phyloP scores from a whole-genome alignment of 1,140 invertebrate genomes.

The Dysdera silvatica region DNA sequence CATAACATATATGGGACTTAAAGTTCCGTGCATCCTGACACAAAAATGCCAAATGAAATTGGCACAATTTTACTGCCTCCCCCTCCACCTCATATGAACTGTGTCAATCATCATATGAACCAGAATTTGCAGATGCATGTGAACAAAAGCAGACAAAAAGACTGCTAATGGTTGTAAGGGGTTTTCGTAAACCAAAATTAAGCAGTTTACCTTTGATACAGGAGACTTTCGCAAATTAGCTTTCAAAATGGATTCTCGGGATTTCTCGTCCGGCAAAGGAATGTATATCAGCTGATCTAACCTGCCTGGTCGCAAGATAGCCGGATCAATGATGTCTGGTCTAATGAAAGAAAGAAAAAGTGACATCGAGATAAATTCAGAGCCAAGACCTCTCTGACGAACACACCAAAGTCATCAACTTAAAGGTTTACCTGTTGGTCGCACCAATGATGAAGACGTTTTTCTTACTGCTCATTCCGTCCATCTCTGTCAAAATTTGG shows the following conservation, averaged over 20 bases:
- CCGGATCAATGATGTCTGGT: conserved; percentile 95
- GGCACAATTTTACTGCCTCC: too few relatives aligned
- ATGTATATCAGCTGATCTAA: conserved; percentile 99
- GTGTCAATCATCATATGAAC: too few relatives aligned
- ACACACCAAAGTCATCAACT: background rate
- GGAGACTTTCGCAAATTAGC: conserved; percentile 96
- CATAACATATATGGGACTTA: too few relatives aligned
- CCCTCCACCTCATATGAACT: too few relatives aligned
- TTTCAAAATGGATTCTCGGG: conserved; percentile 87
- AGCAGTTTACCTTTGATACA: conserved; percentile 61
- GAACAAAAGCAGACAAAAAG: too few relatives aligned
- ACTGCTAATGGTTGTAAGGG: background rate
- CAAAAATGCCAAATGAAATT: too few relatives aligned
- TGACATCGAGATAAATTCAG: background rate
- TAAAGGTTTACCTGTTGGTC: conserved; percentile 61
- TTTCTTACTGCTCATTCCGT: conserved; percentile 99
- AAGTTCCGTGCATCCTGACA: too few relatives aligned
- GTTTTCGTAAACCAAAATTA: background rate
- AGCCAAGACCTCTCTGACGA: background rate
- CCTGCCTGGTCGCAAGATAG: conserved; percentile 94
- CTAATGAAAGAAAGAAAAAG: conserved; percentile 34
- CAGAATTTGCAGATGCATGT: too few relatives aligned
- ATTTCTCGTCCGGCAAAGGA: conserved; percentile 97
- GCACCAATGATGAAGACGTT: conserved; percentile 99
- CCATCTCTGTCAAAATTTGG: conserved; percentile 99